Percentiles rank a stretch among this genome's conserved stretches.
phyloP scores from a whole-genome alignment of 2,888 invertebrate species.

The Minunthozetes semirufus region DNA sequence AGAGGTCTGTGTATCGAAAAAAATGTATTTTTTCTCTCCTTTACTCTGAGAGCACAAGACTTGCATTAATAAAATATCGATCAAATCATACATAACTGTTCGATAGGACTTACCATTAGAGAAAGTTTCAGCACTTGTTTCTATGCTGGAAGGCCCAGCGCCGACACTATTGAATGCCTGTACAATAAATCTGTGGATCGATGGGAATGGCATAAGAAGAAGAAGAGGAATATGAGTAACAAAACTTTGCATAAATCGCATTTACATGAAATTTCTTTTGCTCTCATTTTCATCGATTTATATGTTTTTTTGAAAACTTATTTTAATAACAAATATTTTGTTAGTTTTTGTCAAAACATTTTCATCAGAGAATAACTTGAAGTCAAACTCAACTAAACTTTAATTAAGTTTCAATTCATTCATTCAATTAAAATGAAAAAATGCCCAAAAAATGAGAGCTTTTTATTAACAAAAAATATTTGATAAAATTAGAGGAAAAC shows the following conservation, averaged over 20 bases:
- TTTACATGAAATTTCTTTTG: neutral
- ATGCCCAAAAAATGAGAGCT: no score
- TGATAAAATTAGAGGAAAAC: no score
- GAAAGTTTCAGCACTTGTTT: constrained; percentile 39
- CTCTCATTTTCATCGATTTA: neutral
- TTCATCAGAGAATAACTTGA: neutral
- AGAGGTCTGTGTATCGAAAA: neutral
- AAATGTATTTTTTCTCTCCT: neutral
- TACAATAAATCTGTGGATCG: constrained; percentile 38
- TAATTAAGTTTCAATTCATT: neutral
- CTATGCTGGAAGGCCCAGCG: constrained; percentile 42
- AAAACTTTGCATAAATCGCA: neutral
- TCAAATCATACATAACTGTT: constrained; percentile 14
- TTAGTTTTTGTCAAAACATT: neutral
- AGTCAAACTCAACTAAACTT: neutral
- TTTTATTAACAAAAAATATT: no score
- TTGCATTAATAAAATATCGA: constrained; percentile 27
- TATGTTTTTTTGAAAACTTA: neutral
- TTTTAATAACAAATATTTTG: neutral
- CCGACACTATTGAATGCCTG: constrained; percentile 42
- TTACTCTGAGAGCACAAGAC: neutral
- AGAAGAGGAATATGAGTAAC: neutral
- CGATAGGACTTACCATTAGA: constrained; percentile 38
- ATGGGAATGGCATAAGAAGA: neutral
- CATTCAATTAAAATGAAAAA: neutral